Evolutionary conservation across 2,888 invertebrate genomes (phyloP).

Genomic region (Oscheius sp.): DNA sequence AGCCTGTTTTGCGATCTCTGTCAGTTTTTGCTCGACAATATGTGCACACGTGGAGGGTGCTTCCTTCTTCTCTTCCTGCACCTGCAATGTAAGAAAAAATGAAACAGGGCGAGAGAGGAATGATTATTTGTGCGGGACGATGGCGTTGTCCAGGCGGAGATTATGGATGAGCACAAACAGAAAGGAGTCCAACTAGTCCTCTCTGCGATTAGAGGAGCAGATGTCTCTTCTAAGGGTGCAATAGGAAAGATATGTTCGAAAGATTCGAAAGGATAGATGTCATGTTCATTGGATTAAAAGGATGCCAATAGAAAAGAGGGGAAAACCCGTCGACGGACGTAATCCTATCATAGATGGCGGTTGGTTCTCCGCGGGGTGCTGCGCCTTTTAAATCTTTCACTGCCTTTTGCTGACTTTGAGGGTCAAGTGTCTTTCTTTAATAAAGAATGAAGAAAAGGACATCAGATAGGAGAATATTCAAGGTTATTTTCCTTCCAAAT

Average conservation of each 20-base stretch:
- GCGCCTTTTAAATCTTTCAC: slow-evolving; percentile 15
- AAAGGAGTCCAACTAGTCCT: slow-evolving; percentile 11
- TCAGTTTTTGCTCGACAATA: slow-evolving; percentile 28
- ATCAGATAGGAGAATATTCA: neutral
- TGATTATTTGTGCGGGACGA: slow-evolving; percentile 7
- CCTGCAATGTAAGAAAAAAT: slow-evolving; percentile 2
- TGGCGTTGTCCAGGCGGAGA: slow-evolving; percentile 25
- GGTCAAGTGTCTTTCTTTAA: neutral
- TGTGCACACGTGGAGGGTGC: slow-evolving; percentile 19
- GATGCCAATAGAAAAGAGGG: slow-evolving; percentile 12
- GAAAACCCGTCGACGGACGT: slow-evolving; percentile 19
- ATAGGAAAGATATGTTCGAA: neutral
- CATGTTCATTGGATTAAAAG: too few relatives aligned
- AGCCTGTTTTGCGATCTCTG: slow-evolving; percentile 30
- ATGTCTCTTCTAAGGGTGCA: neutral
- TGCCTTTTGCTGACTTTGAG: neutral
- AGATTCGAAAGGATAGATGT: too few relatives aligned
- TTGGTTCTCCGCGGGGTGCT: slow-evolving; percentile 1
- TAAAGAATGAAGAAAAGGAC: neutral
- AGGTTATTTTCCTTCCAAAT: too few relatives aligned
- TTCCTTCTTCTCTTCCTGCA: slow-evolving; percentile 7
- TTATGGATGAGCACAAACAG: slow-evolving; percentile 26
- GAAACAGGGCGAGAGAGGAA: slow-evolving; percentile 10
- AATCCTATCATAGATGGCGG: slow-evolving; percentile 13
- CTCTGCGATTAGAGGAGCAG: slow-evolving; percentile 19